Percentiles rank a stretch among this genome's conserved stretches.
Conservation (phyloP, 2,113 vertebrate species). For the Girardinichthys multiradiatus region DNA sequence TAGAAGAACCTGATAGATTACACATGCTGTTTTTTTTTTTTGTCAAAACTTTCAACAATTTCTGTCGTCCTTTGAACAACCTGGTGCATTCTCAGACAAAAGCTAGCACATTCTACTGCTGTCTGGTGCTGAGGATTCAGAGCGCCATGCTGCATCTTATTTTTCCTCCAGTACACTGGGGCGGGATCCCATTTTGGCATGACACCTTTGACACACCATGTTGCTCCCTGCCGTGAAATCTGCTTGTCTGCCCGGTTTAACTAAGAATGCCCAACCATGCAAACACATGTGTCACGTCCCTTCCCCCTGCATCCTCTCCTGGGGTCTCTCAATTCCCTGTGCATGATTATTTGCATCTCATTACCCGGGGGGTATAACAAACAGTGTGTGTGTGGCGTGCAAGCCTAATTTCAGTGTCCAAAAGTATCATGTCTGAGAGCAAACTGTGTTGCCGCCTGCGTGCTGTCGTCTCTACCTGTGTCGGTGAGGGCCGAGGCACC, state of each 20-base stretch:
- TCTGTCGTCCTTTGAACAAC: conserved; percentile 12
- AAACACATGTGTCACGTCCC: conserved; percentile 59
- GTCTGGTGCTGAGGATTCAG: conserved; percentile 31
- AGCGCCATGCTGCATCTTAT: conserved; percentile 12
- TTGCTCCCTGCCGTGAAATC: conserved; percentile 72
- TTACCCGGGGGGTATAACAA: conserved; percentile 65
- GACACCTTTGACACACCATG: conserved; percentile 59
- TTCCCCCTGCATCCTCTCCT: conserved; percentile 50
- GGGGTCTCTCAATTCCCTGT: conserved; percentile 59
- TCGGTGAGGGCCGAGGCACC: conserved; percentile 65
- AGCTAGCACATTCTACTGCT: conserved; percentile 8
- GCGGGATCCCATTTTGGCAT: conserved; percentile 52
- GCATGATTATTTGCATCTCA: conserved; percentile 79
- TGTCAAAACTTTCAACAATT: background rate
- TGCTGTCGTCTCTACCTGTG: conserved; percentile 40
- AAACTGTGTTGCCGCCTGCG: conserved; percentile 33
- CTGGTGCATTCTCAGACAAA: conserved; percentile 19
- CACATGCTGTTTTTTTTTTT: background rate
- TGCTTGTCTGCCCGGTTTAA: conserved; percentile 71
- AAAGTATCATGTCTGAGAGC: conserved; percentile 32
- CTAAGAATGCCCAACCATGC: conserved; percentile 48
- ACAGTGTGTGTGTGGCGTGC: conserved; percentile 28
- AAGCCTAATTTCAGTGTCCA: conserved; percentile 43
- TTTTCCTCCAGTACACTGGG: conserved; percentile 27
- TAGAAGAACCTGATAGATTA: background rate